phyloP scores from a whole-genome alignment of 2,888 invertebrate species.

The Rhagonycha lutea region DNA sequence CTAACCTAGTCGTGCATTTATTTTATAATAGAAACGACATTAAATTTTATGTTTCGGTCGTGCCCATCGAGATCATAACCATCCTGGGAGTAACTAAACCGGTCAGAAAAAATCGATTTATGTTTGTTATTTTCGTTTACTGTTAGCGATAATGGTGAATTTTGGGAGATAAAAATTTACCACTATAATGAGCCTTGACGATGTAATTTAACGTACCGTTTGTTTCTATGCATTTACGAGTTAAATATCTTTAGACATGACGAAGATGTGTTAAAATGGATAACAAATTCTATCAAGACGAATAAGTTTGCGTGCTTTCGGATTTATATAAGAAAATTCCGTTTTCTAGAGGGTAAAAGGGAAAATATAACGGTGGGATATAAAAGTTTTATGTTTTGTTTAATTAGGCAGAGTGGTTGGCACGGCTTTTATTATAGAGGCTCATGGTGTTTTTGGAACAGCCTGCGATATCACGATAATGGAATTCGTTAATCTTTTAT shows the following conservation, averaged over 20 bases:
- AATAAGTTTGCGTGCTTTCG: slow-evolving; percentile 21
- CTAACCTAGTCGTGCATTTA: slow-evolving; percentile 8
- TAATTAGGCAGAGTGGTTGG: slow-evolving; percentile 33
- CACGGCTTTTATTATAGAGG: slow-evolving; percentile 30
- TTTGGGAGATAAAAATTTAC: neutral
- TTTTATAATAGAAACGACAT: slow-evolving; percentile 13
- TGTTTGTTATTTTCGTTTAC: neutral
- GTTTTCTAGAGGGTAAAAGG: slow-evolving; percentile 9
- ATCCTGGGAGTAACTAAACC: slow-evolving; percentile 9
- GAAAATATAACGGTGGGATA: slow-evolving; percentile 29
- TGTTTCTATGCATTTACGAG: slow-evolving; percentile 7
- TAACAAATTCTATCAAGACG: slow-evolving; percentile 22
- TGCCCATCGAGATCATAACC: slow-evolving; percentile 11
- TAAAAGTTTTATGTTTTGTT: slow-evolving; percentile 33
- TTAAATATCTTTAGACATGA: slow-evolving; percentile 15
- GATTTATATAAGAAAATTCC: slow-evolving; percentile 25
- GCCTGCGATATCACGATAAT: slow-evolving; percentile 32
- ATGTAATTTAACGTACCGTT: slow-evolving; percentile 2
- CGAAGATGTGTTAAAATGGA: slow-evolving; percentile 16
- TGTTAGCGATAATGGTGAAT: neutral
- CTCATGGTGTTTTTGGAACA: slow-evolving; percentile 29
- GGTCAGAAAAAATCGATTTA: slow-evolving; percentile 7
- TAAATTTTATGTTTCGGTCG: slow-evolving; percentile 18
- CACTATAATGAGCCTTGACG: neutral
- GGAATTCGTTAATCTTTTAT: slow-evolving; percentile 33